phyloP scores from a whole-genome alignment of 2,113 vertebrate genomes.

The Nansenia antarctica region DNA sequence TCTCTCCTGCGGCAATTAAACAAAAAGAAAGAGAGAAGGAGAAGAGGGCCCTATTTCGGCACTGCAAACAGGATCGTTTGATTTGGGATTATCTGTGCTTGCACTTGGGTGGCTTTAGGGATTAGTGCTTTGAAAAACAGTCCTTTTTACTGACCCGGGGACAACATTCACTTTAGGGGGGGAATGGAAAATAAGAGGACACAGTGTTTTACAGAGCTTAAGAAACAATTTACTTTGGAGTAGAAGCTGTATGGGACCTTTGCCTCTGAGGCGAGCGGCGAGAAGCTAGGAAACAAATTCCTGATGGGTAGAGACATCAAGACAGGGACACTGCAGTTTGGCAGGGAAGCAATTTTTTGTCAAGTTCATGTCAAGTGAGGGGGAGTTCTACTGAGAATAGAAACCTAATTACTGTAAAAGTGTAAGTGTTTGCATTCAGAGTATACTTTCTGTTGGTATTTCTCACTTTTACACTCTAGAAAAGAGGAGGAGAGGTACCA shows the following conservation, averaged over 20 bases:
- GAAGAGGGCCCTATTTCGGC: not conserved
- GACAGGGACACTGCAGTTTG: no score
- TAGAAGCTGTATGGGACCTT: no score
- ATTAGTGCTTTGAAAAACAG: not conserved
- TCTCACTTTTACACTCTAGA: no score
- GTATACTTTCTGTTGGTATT: no score
- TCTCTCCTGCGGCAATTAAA: constrained; percentile 1
- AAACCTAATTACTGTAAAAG: not conserved
- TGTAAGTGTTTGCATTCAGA: no score
- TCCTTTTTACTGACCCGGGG: not conserved
- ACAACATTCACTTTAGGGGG: not conserved
- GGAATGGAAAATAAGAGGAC: not conserved
- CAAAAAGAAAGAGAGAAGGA: not conserved
- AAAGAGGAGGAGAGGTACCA: no score
- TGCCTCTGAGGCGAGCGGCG: no score
- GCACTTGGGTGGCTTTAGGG: not conserved
- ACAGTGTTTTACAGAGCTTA: not conserved
- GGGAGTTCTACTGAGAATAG: not conserved
- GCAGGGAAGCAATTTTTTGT: no score
- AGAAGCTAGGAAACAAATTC: no score
- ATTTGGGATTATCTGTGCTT: constrained; percentile 4
- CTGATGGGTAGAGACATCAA: no score
- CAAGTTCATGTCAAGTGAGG: no score
- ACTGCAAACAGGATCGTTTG: constrained; percentile 1
- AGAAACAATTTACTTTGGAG: not conserved